Percentiles rank a stretch among this genome's conserved stretches.
phyloP scores from a whole-genome alignment of 2,888 invertebrate genomes.

The Drosophila rubida region DNA sequence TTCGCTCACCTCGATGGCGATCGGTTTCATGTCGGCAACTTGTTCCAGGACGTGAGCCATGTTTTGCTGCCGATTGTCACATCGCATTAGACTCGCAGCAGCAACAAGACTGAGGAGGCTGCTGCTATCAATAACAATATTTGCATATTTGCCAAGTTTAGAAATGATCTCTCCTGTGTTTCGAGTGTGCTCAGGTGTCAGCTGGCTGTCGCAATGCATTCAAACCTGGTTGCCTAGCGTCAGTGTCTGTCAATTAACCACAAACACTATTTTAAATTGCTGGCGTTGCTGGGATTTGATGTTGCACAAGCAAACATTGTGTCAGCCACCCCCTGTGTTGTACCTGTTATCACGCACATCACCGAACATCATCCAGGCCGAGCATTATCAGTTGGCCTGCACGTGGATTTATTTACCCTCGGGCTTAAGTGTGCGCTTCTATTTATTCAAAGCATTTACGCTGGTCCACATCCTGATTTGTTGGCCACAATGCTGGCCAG shows the following conservation, averaged over 20 bases:
- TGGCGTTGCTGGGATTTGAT: slow-evolving; percentile 42
- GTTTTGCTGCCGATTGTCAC: slow-evolving; percentile 79
- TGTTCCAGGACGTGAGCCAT: slow-evolving; percentile 64
- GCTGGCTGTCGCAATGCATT: slow-evolving; percentile 60
- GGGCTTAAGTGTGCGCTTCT: slow-evolving; percentile 48
- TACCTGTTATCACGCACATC: slow-evolving; percentile 81
- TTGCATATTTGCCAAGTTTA: slow-evolving; percentile 46
- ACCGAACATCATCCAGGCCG: slow-evolving; percentile 49
- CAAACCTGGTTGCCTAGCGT: background rate
- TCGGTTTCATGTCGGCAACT: slow-evolving; percentile 71
- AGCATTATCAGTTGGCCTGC: slow-evolving; percentile 30
- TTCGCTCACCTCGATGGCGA: slow-evolving; percentile 18
- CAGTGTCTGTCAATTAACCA: slow-evolving; percentile 40
- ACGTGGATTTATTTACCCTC: slow-evolving; percentile 73
- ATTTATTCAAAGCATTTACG: slow-evolving; percentile 64
- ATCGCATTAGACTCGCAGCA: slow-evolving; percentile 64
- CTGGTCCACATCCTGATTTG: slow-evolving; percentile 32
- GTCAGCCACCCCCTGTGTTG: slow-evolving; percentile 26
- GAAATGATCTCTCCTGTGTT: slow-evolving; percentile 40
- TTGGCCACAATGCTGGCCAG: slow-evolving; percentile 25
- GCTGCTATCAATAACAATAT: slow-evolving; percentile 70
- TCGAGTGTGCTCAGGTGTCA: slow-evolving; percentile 75
- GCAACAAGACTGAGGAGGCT: slow-evolving; percentile 7
- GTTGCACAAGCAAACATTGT: slow-evolving; percentile 59
- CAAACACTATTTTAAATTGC: slow-evolving; percentile 32